Percentiles rank a stretch among this genome's conserved stretches.
These are phyloP conservation scores for Eupithecia vulgata DNA, from an alignment of 2,888 invertebrate species.

Conservation along the genomic window DNA sequence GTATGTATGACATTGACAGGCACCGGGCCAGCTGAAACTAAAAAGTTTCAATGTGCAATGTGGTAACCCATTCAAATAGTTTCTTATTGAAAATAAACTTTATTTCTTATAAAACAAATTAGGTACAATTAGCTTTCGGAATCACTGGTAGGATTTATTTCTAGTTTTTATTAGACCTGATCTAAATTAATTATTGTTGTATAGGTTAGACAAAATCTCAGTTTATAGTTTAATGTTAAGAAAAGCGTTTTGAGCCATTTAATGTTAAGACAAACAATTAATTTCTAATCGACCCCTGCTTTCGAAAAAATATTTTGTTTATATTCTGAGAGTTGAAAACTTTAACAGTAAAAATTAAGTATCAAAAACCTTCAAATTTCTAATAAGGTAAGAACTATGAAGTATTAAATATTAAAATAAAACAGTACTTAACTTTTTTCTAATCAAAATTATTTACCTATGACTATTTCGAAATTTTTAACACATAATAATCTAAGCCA, in stretches of 20 bases:
- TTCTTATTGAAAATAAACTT: not conserved
- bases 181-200: not conserved
- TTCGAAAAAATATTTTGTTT: not conserved
- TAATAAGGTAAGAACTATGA: not conserved
- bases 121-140: not conserved
- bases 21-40: not conserved
- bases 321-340: not conserved
- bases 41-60: not conserved
- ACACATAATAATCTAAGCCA: conserved; percentile 31
- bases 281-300: not conserved
- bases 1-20: not conserved
- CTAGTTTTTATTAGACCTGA: not conserved
- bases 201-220: not conserved
- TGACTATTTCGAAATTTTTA: not conserved
- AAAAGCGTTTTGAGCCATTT: not conserved
- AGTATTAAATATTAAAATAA: not conserved
- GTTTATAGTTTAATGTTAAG: not conserved
- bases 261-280: not conserved
- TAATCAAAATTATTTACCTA: not conserved
- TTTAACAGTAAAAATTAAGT: not conserved
- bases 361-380: not conserved
- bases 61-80: not conserved
- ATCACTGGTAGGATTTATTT: not conserved
- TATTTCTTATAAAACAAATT: not conserved
- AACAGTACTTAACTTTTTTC: not conserved